Percentiles rank a stretch among this genome's conserved stretches.
Evolutionary conservation across 2,888 invertebrate genomes (phyloP).

Genomic region (Patella depressa): DNA sequence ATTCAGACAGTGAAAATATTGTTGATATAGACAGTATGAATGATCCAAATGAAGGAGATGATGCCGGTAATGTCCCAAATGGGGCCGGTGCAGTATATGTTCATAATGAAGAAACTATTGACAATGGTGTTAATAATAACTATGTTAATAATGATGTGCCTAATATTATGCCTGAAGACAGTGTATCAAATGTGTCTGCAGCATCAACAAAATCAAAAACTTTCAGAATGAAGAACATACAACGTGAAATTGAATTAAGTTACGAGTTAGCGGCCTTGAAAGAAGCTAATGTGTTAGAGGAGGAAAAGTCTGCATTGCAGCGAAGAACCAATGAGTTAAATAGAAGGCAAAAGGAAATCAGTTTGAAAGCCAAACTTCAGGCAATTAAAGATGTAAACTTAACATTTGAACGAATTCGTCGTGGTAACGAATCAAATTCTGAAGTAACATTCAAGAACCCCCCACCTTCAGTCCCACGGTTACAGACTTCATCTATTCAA

Average conservation of each 20-base stretch:
- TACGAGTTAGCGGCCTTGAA: background rate
- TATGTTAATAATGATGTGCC: no score
- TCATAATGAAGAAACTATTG: no score
- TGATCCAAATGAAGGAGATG: no score
- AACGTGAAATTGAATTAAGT: background rate
- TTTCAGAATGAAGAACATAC: background rate
- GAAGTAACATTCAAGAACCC: background rate
- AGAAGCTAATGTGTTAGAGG: background rate
- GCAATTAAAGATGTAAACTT: background rate
- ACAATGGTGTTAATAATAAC: no score
- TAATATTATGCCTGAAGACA: no score
- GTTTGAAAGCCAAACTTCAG: background rate
- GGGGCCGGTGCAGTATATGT: background rate
- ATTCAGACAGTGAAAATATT: no score
- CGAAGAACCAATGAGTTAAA: background rate
- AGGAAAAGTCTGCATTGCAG: background rate
- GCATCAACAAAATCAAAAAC: background rate
- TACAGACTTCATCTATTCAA: no score
- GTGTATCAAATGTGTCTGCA: no score
- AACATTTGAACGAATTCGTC: background rate
- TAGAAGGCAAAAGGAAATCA: conserved; percentile 1
- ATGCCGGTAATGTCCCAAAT: background rate
- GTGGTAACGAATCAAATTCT: background rate
- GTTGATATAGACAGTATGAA: no score
- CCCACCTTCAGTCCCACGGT: background rate